phyloP scores from a whole-genome alignment of 2,113 vertebrate species.

The Anoplopoma fimbria region DNA sequence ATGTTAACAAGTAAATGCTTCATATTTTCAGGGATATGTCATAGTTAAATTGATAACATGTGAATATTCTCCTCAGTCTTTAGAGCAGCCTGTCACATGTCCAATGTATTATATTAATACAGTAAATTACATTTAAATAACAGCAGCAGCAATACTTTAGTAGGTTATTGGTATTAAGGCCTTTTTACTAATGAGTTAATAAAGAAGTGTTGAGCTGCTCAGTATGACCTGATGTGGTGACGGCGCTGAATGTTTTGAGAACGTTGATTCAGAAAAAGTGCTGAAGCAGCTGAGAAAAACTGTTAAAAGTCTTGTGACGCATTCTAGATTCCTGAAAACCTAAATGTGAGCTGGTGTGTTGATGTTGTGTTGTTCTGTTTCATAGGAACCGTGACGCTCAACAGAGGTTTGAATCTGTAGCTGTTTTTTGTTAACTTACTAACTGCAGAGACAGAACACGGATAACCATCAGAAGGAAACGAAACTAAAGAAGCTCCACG shows the following conservation, averaged over 20 bases:
- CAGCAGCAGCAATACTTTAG: not conserved
- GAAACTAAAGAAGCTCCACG: not conserved
- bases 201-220: too few relatives aligned
- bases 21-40: not conserved
- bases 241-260: too few relatives aligned
- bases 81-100: not conserved
- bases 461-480: too few relatives aligned
- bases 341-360: not conserved
- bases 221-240: too few relatives aligned
- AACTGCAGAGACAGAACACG: not conserved
- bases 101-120: not conserved
- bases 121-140: not conserved
- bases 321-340: not conserved
- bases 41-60: not conserved
- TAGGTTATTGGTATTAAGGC: not conserved
- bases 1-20: not conserved
- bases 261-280: too few relatives aligned
- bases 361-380: not conserved
- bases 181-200: too few relatives aligned
- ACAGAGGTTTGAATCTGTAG: slow-evolving; percentile 25
- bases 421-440: not conserved
- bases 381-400: slow-evolving; percentile 12
- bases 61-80: not conserved
- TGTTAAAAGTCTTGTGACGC: not conserved
- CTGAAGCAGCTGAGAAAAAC: too few relatives aligned